phyloP scores from a whole-genome alignment of 2,888 invertebrate genomes.

The Vanessa cardui region DNA sequence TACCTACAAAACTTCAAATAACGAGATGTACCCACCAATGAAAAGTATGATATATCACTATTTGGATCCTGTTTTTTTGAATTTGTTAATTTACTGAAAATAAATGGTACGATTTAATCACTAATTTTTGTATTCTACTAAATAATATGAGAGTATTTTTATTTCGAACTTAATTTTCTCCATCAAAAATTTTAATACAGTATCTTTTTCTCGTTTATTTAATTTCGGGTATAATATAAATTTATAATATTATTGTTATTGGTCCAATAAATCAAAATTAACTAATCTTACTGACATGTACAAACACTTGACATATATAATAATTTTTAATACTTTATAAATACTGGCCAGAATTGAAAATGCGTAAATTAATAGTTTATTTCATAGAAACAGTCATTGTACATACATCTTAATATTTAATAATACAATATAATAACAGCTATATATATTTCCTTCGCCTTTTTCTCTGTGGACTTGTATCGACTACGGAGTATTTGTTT shows the following conservation, averaged over 20 bases:
- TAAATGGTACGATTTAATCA: not conserved
- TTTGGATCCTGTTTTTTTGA: conserved; percentile 35
- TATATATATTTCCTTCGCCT: conserved; percentile 50
- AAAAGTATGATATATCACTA: conserved; percentile 59
- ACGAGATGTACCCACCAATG: conserved; percentile 51
- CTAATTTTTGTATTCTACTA: not conserved
- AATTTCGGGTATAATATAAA: too few relatives aligned
- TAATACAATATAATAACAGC: conserved; percentile 1
- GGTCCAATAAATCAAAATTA: too few relatives aligned
- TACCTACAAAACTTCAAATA: not conserved
- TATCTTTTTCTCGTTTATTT: too few relatives aligned
- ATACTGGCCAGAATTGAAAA: conserved; percentile 6
- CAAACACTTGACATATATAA: not conserved
- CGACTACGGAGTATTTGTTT: conserved; percentile 51
- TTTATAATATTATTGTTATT: too few relatives aligned
- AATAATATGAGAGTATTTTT: not conserved
- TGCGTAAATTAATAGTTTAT: not conserved
- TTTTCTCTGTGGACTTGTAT: conserved; percentile 45
- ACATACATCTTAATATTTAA: not conserved
- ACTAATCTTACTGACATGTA: too few relatives aligned
- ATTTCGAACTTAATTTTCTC: not conserved
- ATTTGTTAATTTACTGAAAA: not conserved
- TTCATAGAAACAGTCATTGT: conserved; percentile 1
- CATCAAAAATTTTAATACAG: not conserved
- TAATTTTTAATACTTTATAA: not conserved